Conservation (phyloP, 2,888 invertebrate species). For the Eilema sororculum region DNA sequence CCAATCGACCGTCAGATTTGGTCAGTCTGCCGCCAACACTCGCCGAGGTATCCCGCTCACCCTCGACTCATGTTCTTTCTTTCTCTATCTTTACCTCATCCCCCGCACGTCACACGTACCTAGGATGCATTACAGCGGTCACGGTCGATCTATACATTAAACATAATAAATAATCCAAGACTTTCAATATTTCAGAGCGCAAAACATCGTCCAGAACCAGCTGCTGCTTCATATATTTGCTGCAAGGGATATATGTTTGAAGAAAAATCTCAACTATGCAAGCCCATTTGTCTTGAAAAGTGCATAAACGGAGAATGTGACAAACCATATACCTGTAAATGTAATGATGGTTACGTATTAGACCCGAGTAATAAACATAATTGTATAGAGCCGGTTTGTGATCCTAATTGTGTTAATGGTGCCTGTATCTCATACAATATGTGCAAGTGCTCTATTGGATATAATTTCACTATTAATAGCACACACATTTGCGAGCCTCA, state of each 20-base stretch:
- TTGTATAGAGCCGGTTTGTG: slow-evolving; percentile 13
- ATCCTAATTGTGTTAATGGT: slow-evolving; percentile 3
- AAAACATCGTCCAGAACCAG: not conserved
- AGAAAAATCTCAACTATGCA: not conserved
- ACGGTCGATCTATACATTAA: no score
- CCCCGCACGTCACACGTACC: no score
- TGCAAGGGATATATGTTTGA: not conserved
- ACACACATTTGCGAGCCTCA: slow-evolving; percentile 21
- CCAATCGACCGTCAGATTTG: no score
- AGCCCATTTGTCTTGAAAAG: slow-evolving; percentile 21
- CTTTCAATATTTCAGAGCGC: not conserved
- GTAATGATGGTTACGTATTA: not conserved
- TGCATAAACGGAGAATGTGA: slow-evolving; percentile 31
- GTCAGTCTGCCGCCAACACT: no score
- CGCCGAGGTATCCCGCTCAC: no score
- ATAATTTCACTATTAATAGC: not conserved
- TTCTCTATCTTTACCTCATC: no score
- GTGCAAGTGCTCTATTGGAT: not conserved
- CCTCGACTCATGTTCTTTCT: no score
- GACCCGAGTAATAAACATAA: not conserved
- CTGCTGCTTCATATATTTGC: not conserved
- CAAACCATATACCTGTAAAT: not conserved
- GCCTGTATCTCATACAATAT: slow-evolving; percentile 1
- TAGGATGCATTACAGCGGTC: no score
- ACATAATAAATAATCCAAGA: not conserved